Conservation (phyloP, 2,888 invertebrate species). For the Drosophila algonquin region DNA sequence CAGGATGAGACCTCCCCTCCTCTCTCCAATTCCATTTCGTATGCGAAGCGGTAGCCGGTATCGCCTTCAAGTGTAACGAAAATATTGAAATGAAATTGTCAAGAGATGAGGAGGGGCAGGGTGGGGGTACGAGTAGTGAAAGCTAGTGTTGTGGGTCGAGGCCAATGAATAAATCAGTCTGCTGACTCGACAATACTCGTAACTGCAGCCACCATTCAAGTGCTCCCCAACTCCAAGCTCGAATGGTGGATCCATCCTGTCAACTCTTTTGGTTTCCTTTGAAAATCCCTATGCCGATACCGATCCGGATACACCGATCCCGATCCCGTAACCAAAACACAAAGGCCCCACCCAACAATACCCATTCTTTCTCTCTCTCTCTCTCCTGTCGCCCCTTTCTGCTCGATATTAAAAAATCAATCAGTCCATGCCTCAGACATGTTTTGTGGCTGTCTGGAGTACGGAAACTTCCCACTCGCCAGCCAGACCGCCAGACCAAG, state of each 20-base stretch:
- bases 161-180: constrained; percentile 37
- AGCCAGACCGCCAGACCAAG: constrained; percentile 46
- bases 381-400: constrained; percentile 3
- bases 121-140: constrained; percentile 30
- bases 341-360: neutral
- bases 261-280: constrained; percentile 29
- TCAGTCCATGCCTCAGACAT: constrained; percentile 47
- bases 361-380: neutral
- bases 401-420: constrained; percentile 67
- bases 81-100: constrained; percentile 75
- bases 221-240: constrained; percentile 15
- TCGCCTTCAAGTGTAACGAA: constrained; percentile 69
- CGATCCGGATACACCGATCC: constrained; percentile 1
- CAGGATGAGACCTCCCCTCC: constrained; percentile 53
- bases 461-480: constrained; percentile 37
- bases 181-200: constrained; percentile 13
- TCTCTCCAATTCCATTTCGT: neutral
- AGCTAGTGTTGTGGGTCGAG: constrained; percentile 35
- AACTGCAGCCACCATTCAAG: constrained; percentile 6
- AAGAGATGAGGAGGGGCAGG: constrained; percentile 27
- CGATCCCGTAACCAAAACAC: constrained; percentile 14
- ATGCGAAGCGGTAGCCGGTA: constrained; percentile 50
- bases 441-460: constrained; percentile 56
- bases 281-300: constrained; percentile 24
- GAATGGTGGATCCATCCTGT: constrained; percentile 36